Percentiles rank a stretch among this genome's conserved stretches.
Evolutionary conservation across 2,888 invertebrate genomes (phyloP).

Genomic region (Tetheella fluctuosa): DNA sequence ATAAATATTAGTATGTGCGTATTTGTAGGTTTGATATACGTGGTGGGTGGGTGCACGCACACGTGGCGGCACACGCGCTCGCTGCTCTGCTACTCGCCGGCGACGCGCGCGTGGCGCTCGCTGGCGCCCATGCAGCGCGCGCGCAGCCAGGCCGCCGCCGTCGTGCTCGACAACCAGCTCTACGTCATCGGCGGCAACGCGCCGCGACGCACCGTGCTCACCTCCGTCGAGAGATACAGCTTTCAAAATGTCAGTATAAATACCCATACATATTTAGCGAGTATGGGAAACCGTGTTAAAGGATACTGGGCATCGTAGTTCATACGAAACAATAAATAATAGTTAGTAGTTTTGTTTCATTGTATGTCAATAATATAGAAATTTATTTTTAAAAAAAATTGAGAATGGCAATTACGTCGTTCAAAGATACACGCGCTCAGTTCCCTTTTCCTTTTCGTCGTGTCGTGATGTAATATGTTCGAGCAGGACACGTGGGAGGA

Average conservation of each 20-base stretch:
- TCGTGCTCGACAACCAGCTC: slow-evolving; percentile 91
- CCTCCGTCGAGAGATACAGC: slow-evolving; percentile 92
- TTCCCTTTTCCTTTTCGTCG: no score
- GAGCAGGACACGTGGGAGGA: slow-evolving; percentile 91
- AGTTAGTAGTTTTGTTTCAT: no score
- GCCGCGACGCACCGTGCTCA: slow-evolving; percentile 90
- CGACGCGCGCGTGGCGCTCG: slow-evolving; percentile 90
- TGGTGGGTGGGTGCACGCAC: slow-evolving; percentile 95
- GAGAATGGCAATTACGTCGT: no score
- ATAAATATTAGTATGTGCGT: slow-evolving; percentile 18
- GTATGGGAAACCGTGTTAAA: no score
- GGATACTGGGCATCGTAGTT: no score
- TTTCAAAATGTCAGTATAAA: slow-evolving; percentile 87
- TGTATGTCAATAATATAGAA: no score
- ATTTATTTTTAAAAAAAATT: no score
- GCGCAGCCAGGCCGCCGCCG: slow-evolving; percentile 95
- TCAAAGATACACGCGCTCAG: no score
- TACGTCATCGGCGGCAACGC: slow-evolving; percentile 96
- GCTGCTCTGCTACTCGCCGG: slow-evolving; percentile 91
- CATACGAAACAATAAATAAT: no score
- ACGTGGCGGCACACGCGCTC: slow-evolving; percentile 91
- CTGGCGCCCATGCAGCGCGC: slow-evolving; percentile 91
- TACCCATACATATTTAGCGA: no score
- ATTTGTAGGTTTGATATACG: slow-evolving; percentile 90
- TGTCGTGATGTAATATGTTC: no score